phyloP scores from a whole-genome alignment of 2,888 invertebrate genomes.

The Bimastos eiseni region DNA sequence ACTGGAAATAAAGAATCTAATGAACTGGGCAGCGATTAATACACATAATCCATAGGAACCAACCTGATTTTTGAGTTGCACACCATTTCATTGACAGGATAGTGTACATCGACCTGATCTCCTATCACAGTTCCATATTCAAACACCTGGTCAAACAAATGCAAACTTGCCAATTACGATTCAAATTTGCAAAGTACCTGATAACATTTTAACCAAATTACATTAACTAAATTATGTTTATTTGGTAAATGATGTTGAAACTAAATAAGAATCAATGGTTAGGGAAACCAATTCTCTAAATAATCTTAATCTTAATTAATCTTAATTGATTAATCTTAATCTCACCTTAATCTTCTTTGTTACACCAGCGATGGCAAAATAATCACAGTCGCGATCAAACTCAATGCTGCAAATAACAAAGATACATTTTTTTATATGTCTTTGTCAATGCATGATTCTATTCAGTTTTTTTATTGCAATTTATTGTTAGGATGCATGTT shows the following conservation, averaged over 20 bases:
- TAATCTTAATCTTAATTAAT: too few species aligned
- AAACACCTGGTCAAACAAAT: constrained; percentile 65
- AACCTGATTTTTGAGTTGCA: constrained; percentile 82
- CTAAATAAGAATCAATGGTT: background rate
- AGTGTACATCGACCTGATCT: constrained; percentile 86
- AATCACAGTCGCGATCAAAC: constrained; percentile 93
- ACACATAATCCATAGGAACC: constrained; percentile 15
- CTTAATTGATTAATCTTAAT: too few species aligned
- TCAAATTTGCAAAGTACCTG: background rate
- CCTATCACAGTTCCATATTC: constrained; percentile 83
- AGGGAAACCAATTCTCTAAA: background rate
- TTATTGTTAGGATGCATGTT: background rate
- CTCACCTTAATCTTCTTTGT: constrained; percentile 85
- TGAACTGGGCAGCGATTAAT: background rate
- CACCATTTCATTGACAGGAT: constrained; percentile 87
- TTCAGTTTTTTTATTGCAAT: background rate
- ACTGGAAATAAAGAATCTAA: background rate
- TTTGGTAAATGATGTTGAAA: background rate
- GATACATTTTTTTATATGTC: background rate
- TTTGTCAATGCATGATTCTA: background rate
- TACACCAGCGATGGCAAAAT: constrained; percentile 92
- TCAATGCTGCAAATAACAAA: constrained; percentile 73
- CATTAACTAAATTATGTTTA: background rate
- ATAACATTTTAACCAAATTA: too few species aligned
- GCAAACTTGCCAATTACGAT: background rate